Evolutionary conservation across 2,888 invertebrate species (phyloP), one percentile per base, ranked within the genome.

Genomic region (Siphlonurus alternatus): DNA sequence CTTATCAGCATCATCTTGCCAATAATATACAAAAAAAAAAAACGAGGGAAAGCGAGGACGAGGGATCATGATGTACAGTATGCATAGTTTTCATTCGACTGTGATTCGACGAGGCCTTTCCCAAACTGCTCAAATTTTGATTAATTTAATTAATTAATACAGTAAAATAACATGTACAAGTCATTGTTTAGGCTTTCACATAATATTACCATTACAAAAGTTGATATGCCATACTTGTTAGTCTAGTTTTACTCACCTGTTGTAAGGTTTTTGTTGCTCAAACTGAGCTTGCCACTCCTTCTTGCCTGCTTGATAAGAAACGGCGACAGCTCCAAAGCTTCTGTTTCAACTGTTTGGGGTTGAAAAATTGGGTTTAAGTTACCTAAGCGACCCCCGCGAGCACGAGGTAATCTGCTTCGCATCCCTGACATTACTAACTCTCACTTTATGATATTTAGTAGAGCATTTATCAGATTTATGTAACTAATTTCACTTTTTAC

Each of bases 261-360:
- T 61, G 83, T 81, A 69, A 92, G 76, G 70, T 86, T 89, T 72
- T 82, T 83, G 68, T 86, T 86, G 65, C 88, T 83, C 69, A 94
- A 80, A 78, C 88, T 89, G 56, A 94, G 77, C 69, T 85, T 83
- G 22, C 94, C 93, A 67, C 87, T 86, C 72, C 85, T 86, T 71
- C 90, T 83, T 2, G 92, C 90, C 68, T 85, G 83, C 76, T 90
- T 87, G 65, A 94, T 81, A 70, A 91, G 76, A 62, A 83, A 83
- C 64, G 80, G 79, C 25, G 89, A 83, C 67, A 92, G 74, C 72
- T 84, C 82, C 65, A 78, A 79, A 67, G 87, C 83, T 71, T 88
- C 87, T 68, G 86, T 85, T 66, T 81, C 80, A 76, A 84, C 83
- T 68, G 84, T 84, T 78, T 88, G 86, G 72, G 82, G 79, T 72